Evolutionary conservation across 2,113 vertebrate species (phyloP).

Genomic region (Vulpes lagopus): DNA sequence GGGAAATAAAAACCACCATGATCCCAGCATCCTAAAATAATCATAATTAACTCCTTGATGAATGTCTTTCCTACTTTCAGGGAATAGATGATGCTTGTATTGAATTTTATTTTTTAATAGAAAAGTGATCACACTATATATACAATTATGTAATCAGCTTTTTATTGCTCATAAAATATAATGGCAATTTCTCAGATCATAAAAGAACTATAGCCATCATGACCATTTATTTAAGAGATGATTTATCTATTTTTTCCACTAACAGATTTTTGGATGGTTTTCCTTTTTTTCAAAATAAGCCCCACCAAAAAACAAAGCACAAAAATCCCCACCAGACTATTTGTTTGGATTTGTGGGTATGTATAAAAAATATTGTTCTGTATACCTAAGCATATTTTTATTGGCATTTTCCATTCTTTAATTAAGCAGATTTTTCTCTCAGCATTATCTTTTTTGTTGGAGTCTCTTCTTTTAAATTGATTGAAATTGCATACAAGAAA

Average conservation of each 20-base stretch:
- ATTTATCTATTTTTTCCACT: slow-evolving; percentile 7
- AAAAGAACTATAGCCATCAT: not conserved
- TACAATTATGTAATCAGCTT: not conserved
- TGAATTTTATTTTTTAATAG: slow-evolving; percentile 36
- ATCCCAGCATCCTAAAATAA: not conserved
- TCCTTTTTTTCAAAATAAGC: not conserved
- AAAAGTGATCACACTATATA: not conserved
- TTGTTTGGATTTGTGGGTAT: slow-evolving; percentile 5
- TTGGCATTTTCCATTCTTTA: slow-evolving; percentile 14
- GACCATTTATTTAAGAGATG: slow-evolving; percentile 41
- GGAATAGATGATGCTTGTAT: not conserved
- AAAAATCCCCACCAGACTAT: not conserved
- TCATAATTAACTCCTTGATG: not conserved
- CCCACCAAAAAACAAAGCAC: not conserved
- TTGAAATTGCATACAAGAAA: slow-evolving; percentile 35
- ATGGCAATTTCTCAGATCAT: not conserved
- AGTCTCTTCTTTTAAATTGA: not conserved
- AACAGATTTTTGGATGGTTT: not conserved
- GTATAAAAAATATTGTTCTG: not conserved
- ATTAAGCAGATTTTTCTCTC: not conserved
- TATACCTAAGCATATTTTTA: not conserved
- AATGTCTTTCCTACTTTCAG: slow-evolving; percentile 29
- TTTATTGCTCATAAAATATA: slow-evolving; percentile 54
- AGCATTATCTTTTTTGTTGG: not conserved
- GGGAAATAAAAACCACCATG: not conserved